Evolutionary conservation across 2,113 vertebrate species (phyloP), one percentile per base, ranked within the genome.

Genomic region (Thalassoma bifasciatum): DNA sequence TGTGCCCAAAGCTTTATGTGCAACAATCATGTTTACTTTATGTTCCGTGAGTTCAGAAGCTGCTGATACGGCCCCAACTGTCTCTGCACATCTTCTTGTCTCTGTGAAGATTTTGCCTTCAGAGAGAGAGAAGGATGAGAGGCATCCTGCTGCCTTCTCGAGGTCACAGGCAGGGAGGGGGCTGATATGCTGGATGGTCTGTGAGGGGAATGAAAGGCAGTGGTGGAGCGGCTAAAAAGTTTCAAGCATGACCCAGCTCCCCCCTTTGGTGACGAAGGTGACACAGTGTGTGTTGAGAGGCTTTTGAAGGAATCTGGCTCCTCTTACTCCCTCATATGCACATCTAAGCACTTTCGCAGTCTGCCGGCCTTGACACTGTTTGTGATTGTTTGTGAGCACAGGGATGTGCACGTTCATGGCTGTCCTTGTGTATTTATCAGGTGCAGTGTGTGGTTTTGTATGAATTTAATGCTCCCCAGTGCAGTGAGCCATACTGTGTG

Each of bases 271-370:
- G 88, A 86, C 73, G 51, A 78, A 84, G 75, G 85, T 69, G 76
- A 78, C 84, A 53, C 78, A 81, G 84, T 71, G 8, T 78, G 85
- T 44, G 50, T 53, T 21, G 40, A 57, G 81, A 83, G 67, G 60
- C 82, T 81, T 88, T 85, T 79, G 79, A 83, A 72, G 82, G 78
- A 86, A 88, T 87, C 69, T 71, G 78, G 81, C 83, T 88, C 63
- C 61, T 74, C 75, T 84, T 68, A 72, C 74, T 58, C 67, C 66
- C 72, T 92, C 81, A 89, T 87, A 81, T 92, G 75, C 90, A 93
- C 91, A 88, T 92, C 92, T 88, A 75, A 93, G 88, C 79, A 56
- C 44, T 81, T 83, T 84, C 22, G n/a, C 58, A 77, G 72, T 74
- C 63, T 66, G 59, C 63, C 63, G 66, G 77, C 40, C 58, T 44